Conservation (phyloP, 2,113 vertebrate genomes). For the Australoheros scitulus region DNA sequence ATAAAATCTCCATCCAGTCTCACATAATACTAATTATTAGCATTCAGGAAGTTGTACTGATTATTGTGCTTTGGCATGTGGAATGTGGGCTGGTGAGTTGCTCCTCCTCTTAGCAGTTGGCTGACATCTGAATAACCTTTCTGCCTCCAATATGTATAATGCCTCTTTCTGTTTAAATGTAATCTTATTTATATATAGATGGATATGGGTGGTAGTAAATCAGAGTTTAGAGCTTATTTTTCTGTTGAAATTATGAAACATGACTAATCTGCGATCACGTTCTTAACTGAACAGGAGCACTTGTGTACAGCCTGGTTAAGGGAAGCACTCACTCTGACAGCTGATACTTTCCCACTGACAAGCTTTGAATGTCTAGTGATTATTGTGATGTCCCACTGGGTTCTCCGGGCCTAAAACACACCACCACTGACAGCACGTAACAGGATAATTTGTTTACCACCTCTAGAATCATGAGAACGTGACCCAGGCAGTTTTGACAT, state of each 20-base stretch:
- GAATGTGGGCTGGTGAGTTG: not conserved
- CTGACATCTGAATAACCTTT: not conserved
- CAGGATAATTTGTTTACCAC: conserved; percentile 68
- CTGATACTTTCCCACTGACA: conserved; percentile 28
- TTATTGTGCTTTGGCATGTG: not conserved
- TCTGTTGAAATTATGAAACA: not conserved
- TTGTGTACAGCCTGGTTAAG: conserved; percentile 32
- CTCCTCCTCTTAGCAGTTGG: not conserved
- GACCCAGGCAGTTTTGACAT: conserved; percentile 38
- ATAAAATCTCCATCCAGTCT: not conserved
- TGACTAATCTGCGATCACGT: not conserved
- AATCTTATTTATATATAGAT: too few relatives aligned
- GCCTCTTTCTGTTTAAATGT: not conserved
- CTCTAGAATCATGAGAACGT: conserved; percentile 51
- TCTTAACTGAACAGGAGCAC: not conserved
- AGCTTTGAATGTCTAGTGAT: conserved; percentile 53
- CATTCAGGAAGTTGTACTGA: not conserved
- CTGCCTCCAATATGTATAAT: not conserved
- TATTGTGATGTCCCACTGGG: conserved; percentile 66
- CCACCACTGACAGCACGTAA: conserved; percentile 50
- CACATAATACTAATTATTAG: not conserved
- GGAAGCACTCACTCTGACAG: conserved; percentile 6
- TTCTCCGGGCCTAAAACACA: conserved; percentile 43
- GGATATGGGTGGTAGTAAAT: not conserved
- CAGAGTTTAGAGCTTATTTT: not conserved